Evolutionary conservation across 2,113 vertebrate genomes (phyloP).

Genomic region (Myocastor coypus): DNA sequence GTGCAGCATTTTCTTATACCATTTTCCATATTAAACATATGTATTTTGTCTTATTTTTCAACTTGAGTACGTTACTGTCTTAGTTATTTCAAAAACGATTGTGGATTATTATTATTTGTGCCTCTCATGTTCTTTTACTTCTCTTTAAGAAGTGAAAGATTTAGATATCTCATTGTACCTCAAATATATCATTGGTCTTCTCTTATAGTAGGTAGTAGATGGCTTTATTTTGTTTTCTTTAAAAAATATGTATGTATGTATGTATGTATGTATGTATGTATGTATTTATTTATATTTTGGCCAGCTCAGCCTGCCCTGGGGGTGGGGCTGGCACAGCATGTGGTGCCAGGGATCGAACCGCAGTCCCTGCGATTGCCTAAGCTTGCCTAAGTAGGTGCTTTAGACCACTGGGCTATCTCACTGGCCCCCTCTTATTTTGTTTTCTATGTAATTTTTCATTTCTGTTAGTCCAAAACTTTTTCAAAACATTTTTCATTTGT

Average conservation of each 20-base stretch:
- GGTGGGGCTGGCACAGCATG: too few relatives aligned
- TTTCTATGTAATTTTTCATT: background rate
- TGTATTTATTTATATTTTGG: too few relatives aligned
- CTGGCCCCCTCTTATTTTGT: slow-evolving; percentile 15
- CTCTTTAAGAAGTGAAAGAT: background rate
- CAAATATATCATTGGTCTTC: background rate
- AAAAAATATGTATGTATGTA: too few relatives aligned
- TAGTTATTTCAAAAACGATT: background rate
- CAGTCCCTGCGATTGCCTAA: too few relatives aligned
- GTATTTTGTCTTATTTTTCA: background rate
- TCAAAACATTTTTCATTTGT: background rate
- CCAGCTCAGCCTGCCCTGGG: too few relatives aligned
- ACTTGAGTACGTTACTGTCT: background rate
- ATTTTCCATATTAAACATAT: background rate
- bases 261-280: too few relatives aligned
- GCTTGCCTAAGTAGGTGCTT: too few relatives aligned
- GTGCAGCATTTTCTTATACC: background rate
- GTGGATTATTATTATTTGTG: background rate
- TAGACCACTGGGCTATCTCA: too few relatives aligned
- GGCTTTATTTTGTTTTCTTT: slow-evolving; percentile 13
- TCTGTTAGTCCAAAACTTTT: background rate
- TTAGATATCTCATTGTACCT: background rate
- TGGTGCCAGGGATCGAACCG: too few relatives aligned
- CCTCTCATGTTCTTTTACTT: background rate
- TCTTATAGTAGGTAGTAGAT: background rate